Evolutionary conservation across 2,797 vertebrate species (phyloP), one percentile per base, ranked within the genome.

Genomic region (Lepus oiostolus): DNA sequence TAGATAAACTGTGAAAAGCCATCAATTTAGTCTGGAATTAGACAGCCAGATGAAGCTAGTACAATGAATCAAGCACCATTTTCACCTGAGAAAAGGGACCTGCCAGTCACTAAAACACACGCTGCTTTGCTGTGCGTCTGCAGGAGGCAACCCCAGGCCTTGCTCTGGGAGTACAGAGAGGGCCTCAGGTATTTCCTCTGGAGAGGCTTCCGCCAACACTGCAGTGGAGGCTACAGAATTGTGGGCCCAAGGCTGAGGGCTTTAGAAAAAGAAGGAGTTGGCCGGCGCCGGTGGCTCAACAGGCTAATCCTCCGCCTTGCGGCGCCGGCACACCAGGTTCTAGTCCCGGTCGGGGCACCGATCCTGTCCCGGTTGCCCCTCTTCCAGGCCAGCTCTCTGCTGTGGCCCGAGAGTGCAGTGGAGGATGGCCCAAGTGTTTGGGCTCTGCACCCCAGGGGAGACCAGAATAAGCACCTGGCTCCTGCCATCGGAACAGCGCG

Each of bases 251-350:
- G 30, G 71, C 58, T 81, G 38, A 81, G 89, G 82, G 70, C 77
- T 75, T 17, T 35, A 12, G 54, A 75, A 81, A 96, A 84, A 85
- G 83, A 75, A 95, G 67, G 6, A 71, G 81, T 47, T n/a, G n/a
- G n/a, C n/a, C n/a, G n/a, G n/a, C n/a, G n/a, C n/a, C n/a, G n/a
- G n/a, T n/a, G n/a, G n/a, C n/a, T n/a, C n/a, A n/a, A n/a, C n/a
- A n/a, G n/a, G n/a, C n/a, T n/a, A n/a, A n/a, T n/a, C n/a, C n/a
- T n/a, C n/a, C n/a, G n/a, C n/a, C n/a, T n/a, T n/a, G n/a, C n/a
- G n/a, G n/a, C n/a, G n/a, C n/a, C n/a, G n/a, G n/a, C n/a, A n/a
- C n/a, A n/a, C n/a, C n/a, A n/a, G n/a, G n/a, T n/a, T n/a, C n/a
- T n/a, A n/a, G n/a, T n/a, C n/a, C n/a, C n/a, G n/a, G n/a, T n/a